Evolutionary conservation across 35 echinoderm and acorn worm genomes (phyloP), one percentile per base, ranked within the genome.

Genomic region (Lytechinus pictus): DNA sequence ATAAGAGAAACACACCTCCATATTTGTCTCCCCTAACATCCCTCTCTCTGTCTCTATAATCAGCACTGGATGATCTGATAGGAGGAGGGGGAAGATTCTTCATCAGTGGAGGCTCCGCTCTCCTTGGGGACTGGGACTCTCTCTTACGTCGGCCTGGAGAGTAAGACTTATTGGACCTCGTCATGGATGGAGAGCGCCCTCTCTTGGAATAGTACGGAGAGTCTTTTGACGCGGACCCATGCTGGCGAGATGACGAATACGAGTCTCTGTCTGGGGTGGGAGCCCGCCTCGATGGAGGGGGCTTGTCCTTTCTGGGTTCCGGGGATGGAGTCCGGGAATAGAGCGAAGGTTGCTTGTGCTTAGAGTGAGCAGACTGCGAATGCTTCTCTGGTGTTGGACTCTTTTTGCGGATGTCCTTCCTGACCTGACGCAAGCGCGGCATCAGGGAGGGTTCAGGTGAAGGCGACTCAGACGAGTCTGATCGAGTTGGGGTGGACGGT

Each of bases 361-460:
- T 93, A 16, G 21, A 19, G 55, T 28, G 57, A 3, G 94, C 55
- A 0, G 66, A 79, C 27, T 44, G 61, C 12, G 61, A 71, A 27
- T 86, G 94, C 95, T 89, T 95, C 87, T 95, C 86, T 60, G 95
- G 95, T 5, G 86, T 95, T 16, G 53, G 95, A 8, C 51, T 54
- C 53, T 86, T 55, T 54, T 87, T 55, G 0, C 95, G 95, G 4
- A 9, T 10, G 9, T 93, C 92, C 53, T 93, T 33, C 53, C 54
- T 0, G 52, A 54, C 53, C n/a, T 54, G 92, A 57, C 92, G 92
- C 54, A 57, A 55, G n/a, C 92, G 92, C 9, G 92, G 92, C 0
- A 53, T 53, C 29, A 57, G 92, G 9, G 92, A 4, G 9, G 54
- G 92, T 55, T 24, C 27, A 9, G 92, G 54, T 53, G 53, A 53